A percentile compares a stretch with the other conserved stretches of the same genome.
These are phyloP conservation scores for Orestias chungarensis DNA, from an alignment of 2,797 vertebrate species.

Conservation along the genomic window DNA sequence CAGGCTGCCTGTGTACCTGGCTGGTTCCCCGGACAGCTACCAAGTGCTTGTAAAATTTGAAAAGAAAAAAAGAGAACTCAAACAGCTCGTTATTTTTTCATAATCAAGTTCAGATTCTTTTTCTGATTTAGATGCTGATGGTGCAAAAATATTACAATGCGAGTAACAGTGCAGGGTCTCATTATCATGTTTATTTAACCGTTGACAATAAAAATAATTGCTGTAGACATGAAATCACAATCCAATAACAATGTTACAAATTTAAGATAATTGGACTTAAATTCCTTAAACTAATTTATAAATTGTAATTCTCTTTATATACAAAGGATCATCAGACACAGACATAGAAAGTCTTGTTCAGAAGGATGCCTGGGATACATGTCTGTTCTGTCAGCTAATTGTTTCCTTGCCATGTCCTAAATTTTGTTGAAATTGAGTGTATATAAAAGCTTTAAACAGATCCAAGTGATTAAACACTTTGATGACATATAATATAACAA, in stretches of 20 bases:
- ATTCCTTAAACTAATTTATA: neutral
- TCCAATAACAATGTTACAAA: constrained; percentile 1
- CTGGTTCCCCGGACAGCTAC: constrained; percentile 52
- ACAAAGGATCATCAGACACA: neutral
- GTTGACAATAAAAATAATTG: constrained; percentile 24
- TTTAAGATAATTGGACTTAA: neutral
- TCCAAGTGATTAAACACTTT: constrained; percentile 5
- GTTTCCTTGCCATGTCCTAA: neutral
- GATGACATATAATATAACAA: neutral
- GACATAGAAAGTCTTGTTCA: neutral
- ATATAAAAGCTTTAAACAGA: constrained; percentile 17
- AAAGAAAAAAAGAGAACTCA: constrained; percentile 40
- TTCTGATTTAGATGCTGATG: constrained; percentile 44
- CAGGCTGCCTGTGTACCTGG: constrained; percentile 48
- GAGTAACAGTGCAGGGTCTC: constrained; percentile 17
- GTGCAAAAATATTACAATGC: constrained; percentile 18
- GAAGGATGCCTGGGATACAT: neutral
- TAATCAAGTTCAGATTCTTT: constrained; percentile 61
- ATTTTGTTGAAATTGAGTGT: neutral
- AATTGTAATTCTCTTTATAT: neutral
- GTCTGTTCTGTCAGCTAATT: neutral
- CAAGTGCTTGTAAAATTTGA: constrained; percentile 59
- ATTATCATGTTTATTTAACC: constrained; percentile 34
- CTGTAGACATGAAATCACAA: constrained; percentile 8
- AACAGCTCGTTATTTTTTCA: constrained; percentile 34